Conservation (phyloP, 2,113 vertebrate genomes). For the Neodontobutis hainanensis region DNA sequence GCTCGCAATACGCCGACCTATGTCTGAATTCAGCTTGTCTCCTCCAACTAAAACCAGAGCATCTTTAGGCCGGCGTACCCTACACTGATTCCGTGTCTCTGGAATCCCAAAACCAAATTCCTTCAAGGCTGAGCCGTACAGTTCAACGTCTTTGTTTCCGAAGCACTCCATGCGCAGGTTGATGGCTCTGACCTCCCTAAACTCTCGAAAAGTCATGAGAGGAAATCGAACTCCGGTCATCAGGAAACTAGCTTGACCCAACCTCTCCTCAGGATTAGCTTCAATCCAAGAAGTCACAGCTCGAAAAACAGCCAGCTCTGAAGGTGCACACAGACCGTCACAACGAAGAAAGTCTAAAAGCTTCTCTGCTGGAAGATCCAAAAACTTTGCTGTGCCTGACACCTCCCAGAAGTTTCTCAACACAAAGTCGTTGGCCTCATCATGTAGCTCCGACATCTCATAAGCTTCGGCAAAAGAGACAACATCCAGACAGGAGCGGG, state of each 20-base stretch:
- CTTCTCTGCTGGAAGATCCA: conserved; percentile 77
- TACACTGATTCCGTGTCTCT: conserved; percentile 55
- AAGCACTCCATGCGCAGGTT: conserved; percentile 76
- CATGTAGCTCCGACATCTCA: conserved; percentile 75
- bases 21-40: conserved; percentile 80
- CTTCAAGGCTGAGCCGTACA: conserved; percentile 73
- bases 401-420: conserved; percentile 85
- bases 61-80: conserved; percentile 80
- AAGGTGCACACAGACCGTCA: conserved; percentile 81
- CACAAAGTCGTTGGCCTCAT: conserved; percentile 80
- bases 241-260: conserved; percentile 75
- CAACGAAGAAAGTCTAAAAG: conserved; percentile 79
- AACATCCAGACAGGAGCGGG: conserved; percentile 81
- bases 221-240: conserved; percentile 86
- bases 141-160: conserved; percentile 59
- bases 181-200: conserved; percentile 82
- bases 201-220: conserved; percentile 89
- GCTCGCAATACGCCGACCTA: conserved; percentile 78
- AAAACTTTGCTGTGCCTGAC: conserved; percentile 79
- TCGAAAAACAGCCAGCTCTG: conserved; percentile 84
- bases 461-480: conserved; percentile 82
- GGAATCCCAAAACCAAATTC: conserved; percentile 66
- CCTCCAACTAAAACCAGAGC: conserved; percentile 86
- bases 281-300: conserved; percentile 84
- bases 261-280: conserved; percentile 73